phyloP scores from a whole-genome alignment of 2,888 invertebrate genomes.

The Hydropsyche betteni region DNA sequence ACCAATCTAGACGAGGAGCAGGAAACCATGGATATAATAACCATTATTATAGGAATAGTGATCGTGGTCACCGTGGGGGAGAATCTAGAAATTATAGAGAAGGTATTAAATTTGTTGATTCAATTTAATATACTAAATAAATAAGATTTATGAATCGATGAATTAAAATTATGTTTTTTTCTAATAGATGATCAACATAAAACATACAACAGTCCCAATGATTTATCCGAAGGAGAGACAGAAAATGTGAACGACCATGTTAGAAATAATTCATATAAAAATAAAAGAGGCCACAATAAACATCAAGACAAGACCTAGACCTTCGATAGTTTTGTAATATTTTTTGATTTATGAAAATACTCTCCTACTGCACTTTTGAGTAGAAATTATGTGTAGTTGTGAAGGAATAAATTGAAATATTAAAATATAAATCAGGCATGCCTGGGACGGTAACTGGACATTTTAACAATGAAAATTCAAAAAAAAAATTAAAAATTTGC shows the following conservation, averaged over 20 bases:
- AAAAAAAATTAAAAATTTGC: too few relatives aligned
- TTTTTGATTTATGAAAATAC: constrained; percentile 20
- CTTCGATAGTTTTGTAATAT: not conserved
- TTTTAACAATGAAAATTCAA: not conserved
- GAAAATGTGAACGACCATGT: constrained; percentile 35
- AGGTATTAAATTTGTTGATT: constrained; percentile 18
- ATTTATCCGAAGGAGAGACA: constrained; percentile 49
- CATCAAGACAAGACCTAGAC: constrained; percentile 49
- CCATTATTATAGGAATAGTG: constrained; percentile 42
- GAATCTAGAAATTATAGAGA: constrained; percentile 45
- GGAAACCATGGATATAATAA: constrained; percentile 38
- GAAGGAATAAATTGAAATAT: not conserved
- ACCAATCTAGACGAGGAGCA: constrained; percentile 41
- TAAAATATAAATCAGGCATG: not conserved
- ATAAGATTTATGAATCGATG: not conserved
- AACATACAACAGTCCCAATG: constrained; percentile 45
- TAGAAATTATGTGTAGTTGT: constrained; percentile 21
- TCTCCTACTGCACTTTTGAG: constrained; percentile 20
- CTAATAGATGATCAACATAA: constrained; percentile 48
- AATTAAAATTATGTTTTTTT: not conserved
- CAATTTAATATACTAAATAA: not conserved
- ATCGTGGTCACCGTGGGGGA: constrained; percentile 44
- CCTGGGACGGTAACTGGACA: not conserved
- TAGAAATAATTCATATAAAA: constrained; percentile 38
- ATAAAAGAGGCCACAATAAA: constrained; percentile 44